Evolutionary conservation across 2,888 invertebrate species (phyloP).

Genomic region (Omphaloscelis lunosa): DNA sequence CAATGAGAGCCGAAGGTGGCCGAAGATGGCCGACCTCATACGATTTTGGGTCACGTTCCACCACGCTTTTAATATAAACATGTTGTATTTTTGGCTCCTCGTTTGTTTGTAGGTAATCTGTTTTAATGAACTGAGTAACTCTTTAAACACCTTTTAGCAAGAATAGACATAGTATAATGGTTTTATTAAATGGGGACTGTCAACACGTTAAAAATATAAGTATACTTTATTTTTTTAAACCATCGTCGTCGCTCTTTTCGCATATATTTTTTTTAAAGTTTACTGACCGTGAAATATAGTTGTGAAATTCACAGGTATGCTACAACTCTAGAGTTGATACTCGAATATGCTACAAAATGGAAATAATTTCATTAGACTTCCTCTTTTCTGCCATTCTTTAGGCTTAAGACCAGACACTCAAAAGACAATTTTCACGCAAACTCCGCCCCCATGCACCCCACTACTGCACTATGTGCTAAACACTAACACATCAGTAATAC

Average conservation of each 20-base stretch:
- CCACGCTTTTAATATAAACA: slow-evolving; percentile 5
- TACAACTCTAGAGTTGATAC: no score
- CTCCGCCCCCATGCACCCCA: no score
- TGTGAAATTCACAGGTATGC: background rate
- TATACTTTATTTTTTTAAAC: background rate
- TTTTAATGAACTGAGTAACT: slow-evolving; percentile 16
- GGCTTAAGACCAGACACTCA: no score
- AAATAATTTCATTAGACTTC: no score
- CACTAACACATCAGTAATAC: no score
- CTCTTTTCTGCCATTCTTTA: no score
- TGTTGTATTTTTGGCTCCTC: slow-evolving; percentile 36
- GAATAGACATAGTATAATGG: background rate
- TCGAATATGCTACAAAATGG: no score
- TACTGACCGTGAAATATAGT: background rate
- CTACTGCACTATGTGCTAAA: no score
- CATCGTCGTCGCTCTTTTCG: background rate
- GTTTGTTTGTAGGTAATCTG: slow-evolving; percentile 37
- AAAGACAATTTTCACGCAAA: no score
- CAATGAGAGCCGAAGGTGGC: slow-evolving; percentile 45
- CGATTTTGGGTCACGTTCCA: slow-evolving; percentile 43
- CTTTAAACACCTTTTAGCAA: background rate
- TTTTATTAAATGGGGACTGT: background rate
- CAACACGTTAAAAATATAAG: background rate
- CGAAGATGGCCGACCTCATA: slow-evolving; percentile 42
- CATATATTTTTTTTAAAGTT: background rate